Evolutionary conservation across 1,140 invertebrate genomes (phyloP).

Genomic region (Tetramorium parvispinum): DNA sequence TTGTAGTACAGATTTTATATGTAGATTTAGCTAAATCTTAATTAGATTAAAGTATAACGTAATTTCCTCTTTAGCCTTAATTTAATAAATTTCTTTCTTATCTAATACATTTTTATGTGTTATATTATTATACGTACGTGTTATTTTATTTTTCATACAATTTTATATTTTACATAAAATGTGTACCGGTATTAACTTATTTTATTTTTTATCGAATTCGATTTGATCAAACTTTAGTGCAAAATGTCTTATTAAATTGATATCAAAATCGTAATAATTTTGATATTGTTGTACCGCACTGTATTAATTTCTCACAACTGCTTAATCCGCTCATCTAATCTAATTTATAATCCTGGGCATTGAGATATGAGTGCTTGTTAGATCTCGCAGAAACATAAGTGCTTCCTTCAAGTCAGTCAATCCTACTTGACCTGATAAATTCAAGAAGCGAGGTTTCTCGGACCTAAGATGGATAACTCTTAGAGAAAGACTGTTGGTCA

Average conservation of each 20-base stretch:
- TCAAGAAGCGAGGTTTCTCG: background rate
- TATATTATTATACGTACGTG: too few species aligned
- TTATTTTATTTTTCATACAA: background rate
- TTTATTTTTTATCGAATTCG: background rate
- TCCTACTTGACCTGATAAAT: constrained; percentile 30
- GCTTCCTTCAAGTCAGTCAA: constrained; percentile 28
- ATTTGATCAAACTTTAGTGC: background rate
- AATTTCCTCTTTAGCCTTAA: background rate
- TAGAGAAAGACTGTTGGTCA: constrained; percentile 5
- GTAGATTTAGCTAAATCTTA: background rate
- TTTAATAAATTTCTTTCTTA: background rate
- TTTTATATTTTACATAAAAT: background rate
- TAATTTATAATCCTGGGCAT: constrained; percentile 25
- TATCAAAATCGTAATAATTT: background rate
- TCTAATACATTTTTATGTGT: background rate
- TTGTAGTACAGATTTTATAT: background rate
- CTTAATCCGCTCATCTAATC: background rate
- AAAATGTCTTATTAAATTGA: background rate
- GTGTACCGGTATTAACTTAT: background rate
- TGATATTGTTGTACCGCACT: background rate
- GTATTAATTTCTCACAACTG: background rate
- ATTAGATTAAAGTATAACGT: background rate
- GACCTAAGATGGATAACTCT: background rate
- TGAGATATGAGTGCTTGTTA: constrained; percentile 23
- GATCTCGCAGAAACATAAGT: background rate